A percentile compares a stretch with the other conserved stretches of the same genome.
These are phyloP conservation scores for Smithornis capensis DNA, from an alignment of 2,113 vertebrate genomes.

Conservation along the genomic window DNA sequence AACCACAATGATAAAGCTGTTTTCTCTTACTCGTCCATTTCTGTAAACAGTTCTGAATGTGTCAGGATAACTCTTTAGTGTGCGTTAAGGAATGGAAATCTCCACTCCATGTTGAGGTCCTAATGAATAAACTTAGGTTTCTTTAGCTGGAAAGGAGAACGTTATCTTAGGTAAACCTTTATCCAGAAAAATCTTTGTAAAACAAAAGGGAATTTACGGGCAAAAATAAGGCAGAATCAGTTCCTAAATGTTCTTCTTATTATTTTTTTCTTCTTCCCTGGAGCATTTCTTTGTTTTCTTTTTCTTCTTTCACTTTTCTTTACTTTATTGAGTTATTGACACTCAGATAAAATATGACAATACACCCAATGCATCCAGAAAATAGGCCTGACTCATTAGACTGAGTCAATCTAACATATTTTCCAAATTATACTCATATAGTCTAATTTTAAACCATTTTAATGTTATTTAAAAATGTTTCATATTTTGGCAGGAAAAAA, in stretches of 20 bases:
- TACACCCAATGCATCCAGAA: background rate
- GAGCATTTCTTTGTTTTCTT: background rate
- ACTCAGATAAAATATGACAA: background rate
- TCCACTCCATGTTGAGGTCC: background rate
- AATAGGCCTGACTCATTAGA: background rate
- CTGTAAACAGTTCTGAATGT: slow-evolving; percentile 48
- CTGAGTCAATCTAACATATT: background rate
- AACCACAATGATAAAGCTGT: slow-evolving; percentile 72
- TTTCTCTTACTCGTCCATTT: slow-evolving; percentile 44
- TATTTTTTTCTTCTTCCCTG: background rate
- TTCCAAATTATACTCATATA: background rate
- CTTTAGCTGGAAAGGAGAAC: background rate
- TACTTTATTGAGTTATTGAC: background rate
- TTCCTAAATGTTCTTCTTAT: background rate
- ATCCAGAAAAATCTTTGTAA: background rate
- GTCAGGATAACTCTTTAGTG: background rate
- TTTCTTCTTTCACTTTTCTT: background rate
- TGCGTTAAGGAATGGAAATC: background rate
- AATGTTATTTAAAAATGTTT: background rate
- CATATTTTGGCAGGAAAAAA: slow-evolving; percentile 1
- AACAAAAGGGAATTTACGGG: background rate
- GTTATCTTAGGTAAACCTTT: background rate
- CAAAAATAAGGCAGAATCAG: background rate
- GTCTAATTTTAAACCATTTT: slow-evolving; percentile 33
- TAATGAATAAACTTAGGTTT: background rate